These are phyloP conservation scores for Rhadina sibilatrix DNA, from an alignment of 2,113 vertebrate species.

Conservation along the genomic window DNA sequence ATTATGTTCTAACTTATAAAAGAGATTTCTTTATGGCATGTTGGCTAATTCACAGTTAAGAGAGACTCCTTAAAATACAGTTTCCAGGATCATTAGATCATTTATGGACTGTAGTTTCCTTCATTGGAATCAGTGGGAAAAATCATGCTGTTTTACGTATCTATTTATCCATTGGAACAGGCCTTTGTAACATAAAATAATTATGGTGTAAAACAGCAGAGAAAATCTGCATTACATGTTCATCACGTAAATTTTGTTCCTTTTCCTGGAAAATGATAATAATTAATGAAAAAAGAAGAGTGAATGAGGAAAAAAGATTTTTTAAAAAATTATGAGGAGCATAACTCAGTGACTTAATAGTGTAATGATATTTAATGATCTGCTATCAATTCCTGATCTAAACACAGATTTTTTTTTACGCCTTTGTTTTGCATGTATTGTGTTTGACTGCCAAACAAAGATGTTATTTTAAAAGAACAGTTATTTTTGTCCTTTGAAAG, in stretches of 20 bases:
- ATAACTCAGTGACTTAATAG: background rate
- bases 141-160: background rate
- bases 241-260: background rate
- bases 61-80: background rate
- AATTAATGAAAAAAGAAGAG: background rate
- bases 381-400: background rate
- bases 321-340: background rate
- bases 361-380: background rate
- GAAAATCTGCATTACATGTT: background rate
- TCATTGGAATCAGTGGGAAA: background rate
- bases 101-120: background rate
- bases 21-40: background rate
- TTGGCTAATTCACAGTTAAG: background rate
- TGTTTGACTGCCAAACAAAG: background rate
- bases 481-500: background rate
- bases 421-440: background rate
- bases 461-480: background rate
- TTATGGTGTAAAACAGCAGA: background rate
- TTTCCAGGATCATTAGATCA: slow-evolving; percentile 10
- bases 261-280: background rate
- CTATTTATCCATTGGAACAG: background rate
- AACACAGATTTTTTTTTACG: background rate
- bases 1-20: background rate
- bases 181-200: background rate
- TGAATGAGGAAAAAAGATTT: background rate